A percentile compares a stretch with the other conserved stretches of the same genome.
Evolutionary conservation across 2,113 vertebrate species (phyloP).

Genomic region (Perca schrenkii): DNA sequence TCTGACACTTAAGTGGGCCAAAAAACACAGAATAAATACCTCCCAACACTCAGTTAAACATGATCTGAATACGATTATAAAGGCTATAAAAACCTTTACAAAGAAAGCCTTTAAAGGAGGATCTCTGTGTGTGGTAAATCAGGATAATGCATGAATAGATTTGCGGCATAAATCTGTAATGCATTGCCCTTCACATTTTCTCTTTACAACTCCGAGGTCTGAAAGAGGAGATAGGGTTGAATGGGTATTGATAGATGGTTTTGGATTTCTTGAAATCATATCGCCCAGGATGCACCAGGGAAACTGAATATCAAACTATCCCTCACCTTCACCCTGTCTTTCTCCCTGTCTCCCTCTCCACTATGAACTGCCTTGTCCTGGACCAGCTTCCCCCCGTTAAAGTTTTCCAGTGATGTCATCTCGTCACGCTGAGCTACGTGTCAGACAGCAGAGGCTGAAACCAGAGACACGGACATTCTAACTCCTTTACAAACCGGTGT

Average conservation of each 20-base stretch:
- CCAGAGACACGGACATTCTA: conserved; percentile 32
- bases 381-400: conserved; percentile 29
- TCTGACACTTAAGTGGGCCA: conserved; percentile 65
- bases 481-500: conserved; percentile 34
- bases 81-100: conserved; percentile 33
- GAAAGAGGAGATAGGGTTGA: conserved; percentile 68
- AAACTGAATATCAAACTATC: conserved; percentile 74
- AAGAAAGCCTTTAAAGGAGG: conserved; percentile 22
- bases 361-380: conserved; percentile 36
- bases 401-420: conserved; percentile 61
- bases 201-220: conserved; percentile 63
- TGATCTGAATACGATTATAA: conserved; percentile 41
- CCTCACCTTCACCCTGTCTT: conserved; percentile 53
- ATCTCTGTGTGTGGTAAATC: conserved; percentile 23
- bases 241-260: conserved; percentile 79
- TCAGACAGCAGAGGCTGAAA: conserved; percentile 57
- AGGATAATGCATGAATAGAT: conserved; percentile 29
- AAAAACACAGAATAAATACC: conserved; percentile 60
- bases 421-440: conserved; percentile 30
- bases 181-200: conserved; percentile 69
- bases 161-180: conserved; percentile 47
- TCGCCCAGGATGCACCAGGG: conserved; percentile 78
- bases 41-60: conserved; percentile 32
- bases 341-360: conserved; percentile 35
- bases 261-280: conserved; percentile 79